Evolutionary conservation across 2,113 vertebrate genomes (phyloP).

Genomic region (Catharus bicknelli): DNA sequence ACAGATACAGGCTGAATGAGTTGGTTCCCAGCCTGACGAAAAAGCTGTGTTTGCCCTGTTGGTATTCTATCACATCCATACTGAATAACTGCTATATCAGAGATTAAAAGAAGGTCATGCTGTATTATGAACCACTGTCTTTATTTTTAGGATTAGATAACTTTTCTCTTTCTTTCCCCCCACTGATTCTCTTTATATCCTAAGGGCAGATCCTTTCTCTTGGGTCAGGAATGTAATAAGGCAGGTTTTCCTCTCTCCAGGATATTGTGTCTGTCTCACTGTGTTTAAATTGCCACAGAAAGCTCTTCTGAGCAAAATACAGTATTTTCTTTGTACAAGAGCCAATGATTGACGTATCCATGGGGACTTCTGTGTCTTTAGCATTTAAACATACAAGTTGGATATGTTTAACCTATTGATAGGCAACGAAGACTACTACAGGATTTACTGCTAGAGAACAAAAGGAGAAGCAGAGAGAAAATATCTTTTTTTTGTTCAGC

Average conservation of each 20-base stretch:
- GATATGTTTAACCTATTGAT: conserved; percentile 68
- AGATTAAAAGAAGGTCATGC: conserved; percentile 71
- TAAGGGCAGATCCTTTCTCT: conserved; percentile 75
- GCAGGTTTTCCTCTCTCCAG: conserved; percentile 81
- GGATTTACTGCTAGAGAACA: conserved; percentile 27
- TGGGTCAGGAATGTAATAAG: conserved; percentile 89
- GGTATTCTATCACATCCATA: conserved; percentile 44
- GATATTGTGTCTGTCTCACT: conserved; percentile 89
- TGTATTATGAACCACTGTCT: conserved; percentile 64
- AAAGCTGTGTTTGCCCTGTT: conserved; percentile 27
- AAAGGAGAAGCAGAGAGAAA: neutral
- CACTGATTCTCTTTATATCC: conserved; percentile 68
- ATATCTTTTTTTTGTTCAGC: neutral
- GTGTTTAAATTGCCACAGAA: conserved; percentile 84
- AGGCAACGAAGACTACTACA: conserved; percentile 24
- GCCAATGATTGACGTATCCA: conserved; percentile 82
- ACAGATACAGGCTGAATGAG: neutral
- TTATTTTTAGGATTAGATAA: conserved; percentile 77
- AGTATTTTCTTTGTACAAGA: conserved; percentile 83
- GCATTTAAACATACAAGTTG: conserved; percentile 70
- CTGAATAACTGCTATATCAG: conserved; percentile 49
- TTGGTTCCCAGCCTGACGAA: neutral
- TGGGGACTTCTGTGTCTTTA: conserved; percentile 75
- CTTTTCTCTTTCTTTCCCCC: conserved; percentile 17
- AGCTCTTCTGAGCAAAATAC: conserved; percentile 80